Evolutionary conservation across 1,140 invertebrate genomes (phyloP).

Genomic region (Adoxophyes honmai): DNA sequence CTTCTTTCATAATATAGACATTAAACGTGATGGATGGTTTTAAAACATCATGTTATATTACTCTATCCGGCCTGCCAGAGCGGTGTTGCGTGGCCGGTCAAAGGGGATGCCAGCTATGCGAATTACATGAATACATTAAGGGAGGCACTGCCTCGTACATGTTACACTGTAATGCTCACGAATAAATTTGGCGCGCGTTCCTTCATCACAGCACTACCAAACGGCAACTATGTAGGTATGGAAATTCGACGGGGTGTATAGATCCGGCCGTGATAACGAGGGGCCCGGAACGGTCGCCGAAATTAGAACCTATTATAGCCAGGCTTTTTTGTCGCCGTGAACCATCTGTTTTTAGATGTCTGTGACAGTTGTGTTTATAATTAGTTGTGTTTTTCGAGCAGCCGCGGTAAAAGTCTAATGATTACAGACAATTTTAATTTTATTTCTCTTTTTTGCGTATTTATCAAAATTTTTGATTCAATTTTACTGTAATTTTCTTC

Average conservation of each 20-base stretch:
- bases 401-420: no score
- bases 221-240: conserved; percentile 56
- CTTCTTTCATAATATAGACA: conserved; percentile 70
- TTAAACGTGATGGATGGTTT: conserved; percentile 76
- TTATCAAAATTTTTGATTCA: no score
- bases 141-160: conserved; percentile 66
- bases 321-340: not conserved
- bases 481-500: no score
- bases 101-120: conserved; percentile 74
- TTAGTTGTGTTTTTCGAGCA: no score
- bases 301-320: conserved; percentile 8
- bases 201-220: conserved; percentile 60
- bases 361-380: not conserved
- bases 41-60: conserved; percentile 75
- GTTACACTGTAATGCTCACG: conserved; percentile 72
- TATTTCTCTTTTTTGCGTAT: no score
- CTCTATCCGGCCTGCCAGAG: conserved; percentile 61
- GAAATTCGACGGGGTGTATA: conserved; percentile 43
- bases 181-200: conserved; percentile 71
- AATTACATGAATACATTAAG: conserved; percentile 77
- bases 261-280: conserved; percentile 23
- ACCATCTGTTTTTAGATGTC: not conserved
- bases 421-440: no score
- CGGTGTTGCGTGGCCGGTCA: conserved; percentile 74
- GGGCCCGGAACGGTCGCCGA: not conserved